Evolutionary conservation across 2,113 vertebrate species (phyloP), one percentile per base, ranked within the genome.

Genomic region (Geococcyx californianus): DNA sequence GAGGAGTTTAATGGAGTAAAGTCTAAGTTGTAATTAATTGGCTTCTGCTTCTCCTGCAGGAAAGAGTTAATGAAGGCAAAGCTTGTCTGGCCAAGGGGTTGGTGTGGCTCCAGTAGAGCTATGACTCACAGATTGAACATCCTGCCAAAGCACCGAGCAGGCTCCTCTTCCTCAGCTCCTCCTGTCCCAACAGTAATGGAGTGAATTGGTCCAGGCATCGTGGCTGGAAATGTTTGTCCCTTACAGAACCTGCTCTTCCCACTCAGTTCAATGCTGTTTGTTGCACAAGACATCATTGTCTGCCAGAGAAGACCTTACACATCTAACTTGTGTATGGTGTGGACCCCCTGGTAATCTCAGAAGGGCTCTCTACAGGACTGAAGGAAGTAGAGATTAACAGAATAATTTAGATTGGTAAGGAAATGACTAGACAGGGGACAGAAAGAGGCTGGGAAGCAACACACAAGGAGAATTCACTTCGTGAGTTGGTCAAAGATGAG

Each of bases 1-100:
- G 36, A 91, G 81, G 66, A 91, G 76, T 80, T 95, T 91, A 93
- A 93, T 95, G 79, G 92, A 84, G 90, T 70, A 77, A 87, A 93
- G 76, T 67, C 87, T 70, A 70, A 28, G 79, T 55, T 93, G 83
- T 96, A 93, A 96, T 95, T 95, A 96, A 93, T 94, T 91, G 63
- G 88, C 82, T 95, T 93, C 87, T 90, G 62, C 14, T 11, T 93
- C 93, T 97, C 90, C 93, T 95, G 62, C 90, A 95, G 92, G 96
- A 96, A 97, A 95, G 96, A 95, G 96, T 97, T 97, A 97, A 96
- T 95, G 94, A 96, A 94, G 82, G 93, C 68, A 92, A 85, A 93
- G 72, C 93, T 93, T 80, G 95, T 96, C 95, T 95, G 95, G 89
- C 90, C 89, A 38, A 93, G 83, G 92, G 92, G 79, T 78, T 91